phyloP scores from a whole-genome alignment of 2,888 invertebrate genomes.

The Ametastegia equiseti region DNA sequence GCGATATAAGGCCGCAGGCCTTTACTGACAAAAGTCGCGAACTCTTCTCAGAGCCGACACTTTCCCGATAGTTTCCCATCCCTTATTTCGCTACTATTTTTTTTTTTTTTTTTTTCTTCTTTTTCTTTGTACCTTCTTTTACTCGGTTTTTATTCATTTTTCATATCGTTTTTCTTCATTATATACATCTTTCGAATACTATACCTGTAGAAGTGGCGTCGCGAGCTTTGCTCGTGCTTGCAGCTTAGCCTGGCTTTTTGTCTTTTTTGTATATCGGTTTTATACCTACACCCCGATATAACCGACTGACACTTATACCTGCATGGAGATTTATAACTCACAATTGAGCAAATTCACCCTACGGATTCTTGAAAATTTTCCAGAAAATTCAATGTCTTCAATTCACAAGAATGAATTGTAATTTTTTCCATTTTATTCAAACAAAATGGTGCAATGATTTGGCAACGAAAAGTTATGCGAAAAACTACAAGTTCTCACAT shows the following conservation, averaged over 20 bases:
- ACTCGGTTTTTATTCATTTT: not conserved
- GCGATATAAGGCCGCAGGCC: not conserved
- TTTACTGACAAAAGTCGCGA: not conserved
- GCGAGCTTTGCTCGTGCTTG: not conserved
- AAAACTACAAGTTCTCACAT: no score
- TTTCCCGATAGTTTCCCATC: slow-evolving; percentile 38
- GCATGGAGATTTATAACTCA: not conserved
- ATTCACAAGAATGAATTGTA: no score
- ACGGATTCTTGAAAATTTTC: no score
- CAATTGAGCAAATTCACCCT: not conserved
- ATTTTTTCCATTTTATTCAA: no score
- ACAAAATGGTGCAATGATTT: no score
- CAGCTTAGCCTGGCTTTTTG: not conserved
- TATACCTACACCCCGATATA: not conserved
- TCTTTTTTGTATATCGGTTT: no score
- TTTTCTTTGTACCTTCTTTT: not conserved
- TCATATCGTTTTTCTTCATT: no score
- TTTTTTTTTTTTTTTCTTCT: not conserved
- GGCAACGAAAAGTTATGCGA: no score
- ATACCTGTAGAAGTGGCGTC: not conserved
- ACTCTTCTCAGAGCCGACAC: slow-evolving; percentile 12
- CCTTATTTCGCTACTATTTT: not conserved
- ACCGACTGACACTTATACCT: not conserved
- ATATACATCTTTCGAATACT: no score
- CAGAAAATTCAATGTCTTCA: no score